Base-by-base conservation (phyloP, 2,888 invertebrate genomes). In the Torymus texanus region DNA sequence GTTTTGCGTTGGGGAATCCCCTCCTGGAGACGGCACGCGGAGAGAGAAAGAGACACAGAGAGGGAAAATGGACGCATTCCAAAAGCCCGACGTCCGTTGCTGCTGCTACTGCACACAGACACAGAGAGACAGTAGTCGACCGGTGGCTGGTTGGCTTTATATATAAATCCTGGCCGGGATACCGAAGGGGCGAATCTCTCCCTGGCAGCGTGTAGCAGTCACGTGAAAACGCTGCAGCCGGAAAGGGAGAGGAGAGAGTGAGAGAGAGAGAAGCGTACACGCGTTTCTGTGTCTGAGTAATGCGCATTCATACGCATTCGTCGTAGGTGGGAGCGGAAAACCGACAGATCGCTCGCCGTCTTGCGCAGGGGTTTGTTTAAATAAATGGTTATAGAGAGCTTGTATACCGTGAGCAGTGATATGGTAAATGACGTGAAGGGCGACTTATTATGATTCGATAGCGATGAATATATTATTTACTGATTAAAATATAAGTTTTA, bases 61-160 rank as follows among this genome's bases (percentile, higher is more conserved):
- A 21, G 61, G 65, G 66, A 59, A 83, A 83, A 83, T 82, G 82
- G 80, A 81, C 78, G 79, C 83, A 73, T 80, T 83, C 82, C 84
- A 84, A 82, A 72, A 72, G 68, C 50, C 68, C 68, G 62, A 50
- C 53, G 68, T 68, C 65, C 66, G 66, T 53, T 18, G 13, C 74
- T 29, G 66, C 58, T 18, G 13, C 74, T 29, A 5, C 29, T 41
- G 41, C 41, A 41, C 41, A 41, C 41, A 41, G 41, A 41, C 41
- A 41, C 41, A 41, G 8, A 41, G 41, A 41, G 29, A n/a, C n/a
- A n/a, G 29, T 8, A 41, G 41, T 8, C 41, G 41, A 8, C 5
- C 41, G 41, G 41, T 8, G 41, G 41, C 8, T 41, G 41, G 41
- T 41, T 41, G 50, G 29, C 73, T 67, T 74, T 78, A 78, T 78